Percentiles rank a stretch among this genome's conserved stretches.
phyloP scores from a whole-genome alignment of 2,888 invertebrate species.

The Cephus spinipes region DNA sequence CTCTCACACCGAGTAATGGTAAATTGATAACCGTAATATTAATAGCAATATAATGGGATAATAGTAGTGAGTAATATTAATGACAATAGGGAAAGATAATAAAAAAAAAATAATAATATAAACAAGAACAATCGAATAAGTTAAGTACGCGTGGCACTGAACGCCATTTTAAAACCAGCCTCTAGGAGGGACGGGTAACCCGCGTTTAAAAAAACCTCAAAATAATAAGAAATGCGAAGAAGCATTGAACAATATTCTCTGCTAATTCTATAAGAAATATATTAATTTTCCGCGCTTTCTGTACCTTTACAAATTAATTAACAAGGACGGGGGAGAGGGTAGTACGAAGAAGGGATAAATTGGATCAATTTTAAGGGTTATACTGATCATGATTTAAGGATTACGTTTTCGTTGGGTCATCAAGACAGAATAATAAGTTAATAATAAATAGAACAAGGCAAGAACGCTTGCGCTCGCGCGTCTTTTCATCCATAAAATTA shows the following conservation, averaged over 20 bases:
- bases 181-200: background rate
- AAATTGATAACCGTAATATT: background rate
- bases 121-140: background rate
- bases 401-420: background rate
- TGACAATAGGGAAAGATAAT: background rate
- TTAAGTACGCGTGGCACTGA: background rate
- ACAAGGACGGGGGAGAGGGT: background rate
- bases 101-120: background rate
- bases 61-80: background rate
- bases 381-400: background rate
- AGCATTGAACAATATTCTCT: background rate
- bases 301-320: background rate
- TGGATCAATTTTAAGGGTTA: background rate
- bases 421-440: conserved; percentile 32
- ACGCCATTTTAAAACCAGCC: background rate
- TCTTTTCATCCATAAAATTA: background rate
- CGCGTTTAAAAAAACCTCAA: background rate
- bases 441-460: conserved; percentile 36
- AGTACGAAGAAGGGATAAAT: background rate
- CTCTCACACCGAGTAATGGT: background rate
- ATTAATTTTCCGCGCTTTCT: background rate
- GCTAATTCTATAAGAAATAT: background rate
- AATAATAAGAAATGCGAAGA: background rate
- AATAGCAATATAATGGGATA: background rate
- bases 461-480: conserved; percentile 14